phyloP scores from a whole-genome alignment of 2,888 invertebrate genomes.

The Archips xylosteana region DNA sequence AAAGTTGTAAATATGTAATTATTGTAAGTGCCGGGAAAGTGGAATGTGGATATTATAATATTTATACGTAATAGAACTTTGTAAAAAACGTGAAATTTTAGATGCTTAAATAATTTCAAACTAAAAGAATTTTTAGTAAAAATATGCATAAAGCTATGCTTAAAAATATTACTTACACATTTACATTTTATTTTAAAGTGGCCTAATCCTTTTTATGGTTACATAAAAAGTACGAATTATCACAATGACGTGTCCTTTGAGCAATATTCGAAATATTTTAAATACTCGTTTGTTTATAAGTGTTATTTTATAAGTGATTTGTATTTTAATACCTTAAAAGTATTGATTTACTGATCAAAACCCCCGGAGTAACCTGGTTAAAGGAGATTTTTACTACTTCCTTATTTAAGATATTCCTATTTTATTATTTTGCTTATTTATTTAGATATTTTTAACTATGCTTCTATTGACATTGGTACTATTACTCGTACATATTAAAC shows the following conservation, averaged over 20 bases:
- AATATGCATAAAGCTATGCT: neutral
- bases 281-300: slow-evolving; percentile 38
- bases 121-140: slow-evolving; percentile 21
- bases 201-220: slow-evolving; percentile 10
- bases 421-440: neutral
- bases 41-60: slow-evolving; percentile 67
- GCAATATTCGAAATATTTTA: slow-evolving; percentile 20
- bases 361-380: too few species aligned
- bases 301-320: slow-evolving; percentile 9
- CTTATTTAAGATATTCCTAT: neutral
- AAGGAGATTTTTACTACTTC: too few species aligned
- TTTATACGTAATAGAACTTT: slow-evolving; percentile 29
- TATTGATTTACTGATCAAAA: neutral
- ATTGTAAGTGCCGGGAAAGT: slow-evolving; percentile 77
- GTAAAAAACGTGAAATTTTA: slow-evolving; percentile 18
- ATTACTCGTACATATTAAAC: too few species aligned
- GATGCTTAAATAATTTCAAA: slow-evolving; percentile 7
- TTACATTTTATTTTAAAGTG: neutral
- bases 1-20: slow-evolving; percentile 51
- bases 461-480: neutral
- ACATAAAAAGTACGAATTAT: neutral
- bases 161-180: neutral
- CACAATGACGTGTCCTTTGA: slow-evolving; percentile 7
- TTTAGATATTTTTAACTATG: neutral
- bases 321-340: neutral